phyloP scores from a whole-genome alignment of 2,113 vertebrate species.

The Anarrhichthys ocellatus region DNA sequence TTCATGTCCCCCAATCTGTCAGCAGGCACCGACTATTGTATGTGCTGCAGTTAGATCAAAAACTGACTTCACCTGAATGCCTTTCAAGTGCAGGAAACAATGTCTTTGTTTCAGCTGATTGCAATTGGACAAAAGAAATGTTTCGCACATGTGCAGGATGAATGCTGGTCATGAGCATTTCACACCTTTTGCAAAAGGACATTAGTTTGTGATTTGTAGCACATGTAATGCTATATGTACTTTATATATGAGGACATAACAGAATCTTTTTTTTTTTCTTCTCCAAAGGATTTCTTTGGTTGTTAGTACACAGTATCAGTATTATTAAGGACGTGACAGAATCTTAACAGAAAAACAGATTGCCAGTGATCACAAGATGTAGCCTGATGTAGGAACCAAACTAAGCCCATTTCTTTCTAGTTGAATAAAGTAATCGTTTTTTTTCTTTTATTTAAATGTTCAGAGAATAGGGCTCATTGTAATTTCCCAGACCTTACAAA shows the following conservation, averaged over 20 bases:
- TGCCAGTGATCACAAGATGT: not conserved
- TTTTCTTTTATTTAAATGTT: not conserved
- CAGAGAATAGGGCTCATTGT: not conserved
- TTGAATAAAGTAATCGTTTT: not conserved
- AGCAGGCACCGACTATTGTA: conserved; percentile 18
- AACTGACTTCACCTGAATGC: conserved; percentile 3
- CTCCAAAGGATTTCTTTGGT: too few species aligned
- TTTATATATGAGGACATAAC: not conserved
- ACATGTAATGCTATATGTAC: not conserved
- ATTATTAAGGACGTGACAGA: not conserved
- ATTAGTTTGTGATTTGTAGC: not conserved
- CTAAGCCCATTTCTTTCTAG: too few species aligned
- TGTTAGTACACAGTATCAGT: not conserved
- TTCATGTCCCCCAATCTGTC: conserved; percentile 75
- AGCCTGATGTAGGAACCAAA: not conserved
- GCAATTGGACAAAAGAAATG: not conserved
- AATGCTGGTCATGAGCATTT: not conserved
- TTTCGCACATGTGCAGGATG: not conserved
- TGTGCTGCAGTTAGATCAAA: conserved; percentile 28
- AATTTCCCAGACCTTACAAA: not conserved
- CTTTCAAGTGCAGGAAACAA: not conserved
- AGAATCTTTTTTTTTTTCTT: too few species aligned
- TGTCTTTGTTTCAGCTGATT: not conserved
- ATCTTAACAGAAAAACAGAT: not conserved
- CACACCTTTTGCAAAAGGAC: not conserved